Evolutionary conservation across 92 coral and sea anemone species (phyloP), one percentile per base, ranked within the genome.

Genomic region (Epizoanthus stellaris): DNA sequence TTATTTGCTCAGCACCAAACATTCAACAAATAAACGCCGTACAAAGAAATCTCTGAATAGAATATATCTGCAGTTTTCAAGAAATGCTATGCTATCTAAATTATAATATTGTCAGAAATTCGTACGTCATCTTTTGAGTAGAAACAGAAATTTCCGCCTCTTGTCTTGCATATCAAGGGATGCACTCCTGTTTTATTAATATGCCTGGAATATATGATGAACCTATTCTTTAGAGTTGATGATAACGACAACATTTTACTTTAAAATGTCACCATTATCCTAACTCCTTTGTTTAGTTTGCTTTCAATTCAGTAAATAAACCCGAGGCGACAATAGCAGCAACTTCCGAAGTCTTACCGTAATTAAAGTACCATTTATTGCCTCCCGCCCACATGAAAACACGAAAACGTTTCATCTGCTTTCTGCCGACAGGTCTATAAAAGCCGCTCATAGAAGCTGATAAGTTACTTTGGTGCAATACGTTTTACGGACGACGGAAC

Each of bases 291-390:
- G 83, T 79, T 63, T 79, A 14, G 17, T 79, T 79, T 79, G 83
- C 72, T 79, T 63, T 79, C 72, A 79, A 79, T 53, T 23, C 83
- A 20, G 3, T 64, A 62, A 79, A 63, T 67, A 63, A 20, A 63
- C 71, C 71, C 20, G 25, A 67, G 56, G 72, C 45, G 83, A 3
- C 20, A 79, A 63, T 62, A 36, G 45, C 57, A 9, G n/a, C 7
- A 43, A 34, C 83, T 79, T 79, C 83, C 72, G 83, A 79, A n/a
- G 59, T 79, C 40, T 63, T 62, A 79, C 59, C 36, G 71, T 79
- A 79, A 79, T 79, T 79, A 79, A 19, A 79, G 65, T 43, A 58
- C 73, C 64, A 79, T 79, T 64, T 79, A 62, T 42, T 42, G 23
- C 60, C 65, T 62, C 16, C 69, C 56, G 12, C 56, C 56, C 12